phyloP scores from a whole-genome alignment of 1,140 invertebrate genomes.

The Oryzaephilus surinamensis region DNA sequence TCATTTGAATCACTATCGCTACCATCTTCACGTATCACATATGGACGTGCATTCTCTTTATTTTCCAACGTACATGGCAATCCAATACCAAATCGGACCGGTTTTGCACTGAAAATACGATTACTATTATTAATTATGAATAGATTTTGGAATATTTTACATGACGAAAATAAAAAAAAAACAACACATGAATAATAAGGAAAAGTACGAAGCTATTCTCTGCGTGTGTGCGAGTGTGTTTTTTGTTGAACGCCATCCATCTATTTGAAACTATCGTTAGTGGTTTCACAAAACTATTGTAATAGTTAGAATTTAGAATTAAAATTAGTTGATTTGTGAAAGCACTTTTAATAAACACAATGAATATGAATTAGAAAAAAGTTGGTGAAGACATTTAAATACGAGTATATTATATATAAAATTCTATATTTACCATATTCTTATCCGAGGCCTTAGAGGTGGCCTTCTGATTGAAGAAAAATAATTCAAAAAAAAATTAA shows the following conservation, averaged over 20 bases:
- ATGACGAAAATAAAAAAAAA: too few relatives aligned
- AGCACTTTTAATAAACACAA: background rate
- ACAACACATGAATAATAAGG: too few relatives aligned
- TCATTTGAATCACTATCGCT: conserved; percentile 66
- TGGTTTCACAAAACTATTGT: too few relatives aligned
- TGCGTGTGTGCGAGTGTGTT: too few relatives aligned
- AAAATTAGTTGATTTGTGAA: too few relatives aligned
- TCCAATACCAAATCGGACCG: conserved; percentile 61
- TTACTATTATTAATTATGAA: too few relatives aligned
- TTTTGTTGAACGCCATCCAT: background rate
- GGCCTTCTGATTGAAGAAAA: conserved; percentile 53
- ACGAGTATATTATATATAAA: conserved; percentile 8
- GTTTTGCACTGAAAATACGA: conserved; percentile 51
- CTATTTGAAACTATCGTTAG: too few relatives aligned
- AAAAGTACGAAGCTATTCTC: too few relatives aligned
- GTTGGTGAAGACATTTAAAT: conserved; percentile 1
- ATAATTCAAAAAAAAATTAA: conserved; percentile 19
- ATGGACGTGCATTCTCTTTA: conserved; percentile 76
- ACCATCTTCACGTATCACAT: conserved; percentile 53
- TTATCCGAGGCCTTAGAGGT: conserved; percentile 76
- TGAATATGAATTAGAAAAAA: conserved; percentile 2
- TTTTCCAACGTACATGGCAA: conserved; percentile 67
- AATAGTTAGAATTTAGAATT: too few relatives aligned
- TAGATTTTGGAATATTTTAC: too few relatives aligned
- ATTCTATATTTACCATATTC: conserved; percentile 68